phyloP scores from a whole-genome alignment of 2,888 invertebrate genomes.

The Machimus rusticus region DNA sequence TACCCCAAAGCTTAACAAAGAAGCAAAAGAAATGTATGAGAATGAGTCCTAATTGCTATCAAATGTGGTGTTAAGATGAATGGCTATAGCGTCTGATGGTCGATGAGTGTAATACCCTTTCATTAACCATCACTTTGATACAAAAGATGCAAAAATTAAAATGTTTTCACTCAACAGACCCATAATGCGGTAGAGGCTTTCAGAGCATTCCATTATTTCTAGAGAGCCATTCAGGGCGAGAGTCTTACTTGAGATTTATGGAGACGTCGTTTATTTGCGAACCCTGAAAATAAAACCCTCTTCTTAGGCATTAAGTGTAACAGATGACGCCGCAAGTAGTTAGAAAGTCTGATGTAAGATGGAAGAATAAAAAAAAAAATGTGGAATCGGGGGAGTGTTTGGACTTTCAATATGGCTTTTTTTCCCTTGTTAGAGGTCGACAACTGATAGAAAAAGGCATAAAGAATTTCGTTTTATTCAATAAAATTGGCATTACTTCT shows the following conservation, averaged over 20 bases:
- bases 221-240: constrained; percentile 1
- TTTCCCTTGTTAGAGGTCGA: background rate
- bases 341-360: constrained; percentile 11
- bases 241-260: constrained; percentile 34
- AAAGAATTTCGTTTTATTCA: background rate
- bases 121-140: constrained; percentile 1
- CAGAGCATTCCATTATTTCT: constrained; percentile 38
- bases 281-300: constrained; percentile 40
- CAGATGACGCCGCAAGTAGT: constrained; percentile 36
- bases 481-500: background rate
- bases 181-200: constrained; percentile 19
- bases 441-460: background rate
- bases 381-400: background rate
- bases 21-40: background rate
- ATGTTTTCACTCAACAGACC: constrained; percentile 36
- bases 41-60: background rate
- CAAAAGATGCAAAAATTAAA: constrained; percentile 32
- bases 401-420: background rate
- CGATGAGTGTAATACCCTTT: background rate
- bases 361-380: constrained; percentile 10
- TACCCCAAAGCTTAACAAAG: background rate
- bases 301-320: constrained; percentile 19
- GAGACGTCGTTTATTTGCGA: constrained; percentile 29
- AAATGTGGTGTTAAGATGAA: background rate
- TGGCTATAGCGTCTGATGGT: background rate